phyloP scores from a whole-genome alignment of 1,140 invertebrate genomes.

The Drosophila jambulina region DNA sequence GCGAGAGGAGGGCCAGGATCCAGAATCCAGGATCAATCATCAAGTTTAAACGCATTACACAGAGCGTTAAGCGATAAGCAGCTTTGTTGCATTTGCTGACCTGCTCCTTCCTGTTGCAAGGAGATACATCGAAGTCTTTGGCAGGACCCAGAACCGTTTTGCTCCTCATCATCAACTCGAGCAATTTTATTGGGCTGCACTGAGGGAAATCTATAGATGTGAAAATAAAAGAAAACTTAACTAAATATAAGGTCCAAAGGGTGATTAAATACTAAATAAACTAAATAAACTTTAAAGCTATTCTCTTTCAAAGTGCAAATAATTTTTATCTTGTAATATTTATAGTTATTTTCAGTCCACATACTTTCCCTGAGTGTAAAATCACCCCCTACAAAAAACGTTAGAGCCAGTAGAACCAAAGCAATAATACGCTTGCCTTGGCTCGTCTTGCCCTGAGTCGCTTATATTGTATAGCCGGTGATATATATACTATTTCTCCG shows the following conservation, averaged over 20 bases:
- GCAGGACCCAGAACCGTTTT: constrained; percentile 24
- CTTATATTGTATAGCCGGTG: constrained; percentile 49
- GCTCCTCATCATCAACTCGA: constrained; percentile 68
- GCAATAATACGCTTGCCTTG: constrained; percentile 82
- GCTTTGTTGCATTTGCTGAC: constrained; percentile 73
- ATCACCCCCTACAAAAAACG: neutral
- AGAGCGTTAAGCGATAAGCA: constrained; percentile 82
- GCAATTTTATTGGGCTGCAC: constrained; percentile 73
- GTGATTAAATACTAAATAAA: too few species aligned
- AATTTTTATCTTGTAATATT: neutral
- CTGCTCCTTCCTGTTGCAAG: constrained; percentile 50
- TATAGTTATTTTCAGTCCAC: too few species aligned
- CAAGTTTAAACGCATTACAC: constrained; percentile 82
- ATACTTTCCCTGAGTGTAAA: neutral
- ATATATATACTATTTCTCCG: constrained; percentile 57
- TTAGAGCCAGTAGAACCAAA: constrained; percentile 57
- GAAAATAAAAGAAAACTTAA: neutral
- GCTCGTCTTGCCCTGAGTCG: constrained; percentile 56
- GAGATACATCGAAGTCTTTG: constrained; percentile 53
- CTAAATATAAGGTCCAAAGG: neutral
- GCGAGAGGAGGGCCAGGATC: neutral
- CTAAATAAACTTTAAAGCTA: neutral
- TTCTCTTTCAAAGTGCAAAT: neutral
- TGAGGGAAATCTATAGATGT: neutral
- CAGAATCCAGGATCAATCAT: constrained; percentile 68